Evolutionary conservation across 2,797 vertebrate genomes (phyloP).

Genomic region (Thamnophis elegans): DNA sequence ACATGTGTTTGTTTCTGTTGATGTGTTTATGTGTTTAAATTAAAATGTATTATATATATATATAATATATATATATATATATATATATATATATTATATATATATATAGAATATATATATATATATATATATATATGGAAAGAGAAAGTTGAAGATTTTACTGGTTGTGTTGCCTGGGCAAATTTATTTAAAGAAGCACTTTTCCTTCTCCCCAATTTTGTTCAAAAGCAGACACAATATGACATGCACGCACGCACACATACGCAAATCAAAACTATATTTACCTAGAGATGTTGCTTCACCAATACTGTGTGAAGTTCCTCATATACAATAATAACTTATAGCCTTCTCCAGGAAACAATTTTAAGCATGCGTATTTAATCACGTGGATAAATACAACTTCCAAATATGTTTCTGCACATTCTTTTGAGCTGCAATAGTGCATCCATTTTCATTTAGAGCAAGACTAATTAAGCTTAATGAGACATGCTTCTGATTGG

Average conservation of each 20-base stretch:
- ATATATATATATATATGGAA: too few relatives aligned
- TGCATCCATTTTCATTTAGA: background rate
- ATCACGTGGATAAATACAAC: slow-evolving; percentile 34
- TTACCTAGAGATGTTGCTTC: slow-evolving; percentile 57
- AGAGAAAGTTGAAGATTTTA: slow-evolving; percentile 41
- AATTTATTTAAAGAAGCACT: slow-evolving; percentile 53
- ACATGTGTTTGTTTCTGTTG: too few relatives aligned
- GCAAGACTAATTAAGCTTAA: background rate
- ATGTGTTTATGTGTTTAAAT: too few relatives aligned
- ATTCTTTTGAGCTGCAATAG: slow-evolving; percentile 18
- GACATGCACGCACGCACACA: slow-evolving; percentile 39
- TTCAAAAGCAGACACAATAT: slow-evolving; percentile 60
- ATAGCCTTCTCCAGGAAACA: slow-evolving; percentile 57
- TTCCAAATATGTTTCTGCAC: slow-evolving; percentile 19
- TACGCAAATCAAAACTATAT: slow-evolving; percentile 54
- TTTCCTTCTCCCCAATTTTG: slow-evolving; percentile 44
- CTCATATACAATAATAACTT: slow-evolving; percentile 55
- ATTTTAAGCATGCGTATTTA: slow-evolving; percentile 36
- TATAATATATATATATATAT: too few relatives aligned
- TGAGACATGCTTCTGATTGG: background rate
- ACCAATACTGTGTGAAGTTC: slow-evolving; percentile 61
- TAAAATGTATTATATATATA: too few relatives aligned
- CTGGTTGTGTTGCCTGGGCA: slow-evolving; percentile 30
- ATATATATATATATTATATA: too few relatives aligned
- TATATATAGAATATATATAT: too few relatives aligned